Conservation (phyloP, 2,888 invertebrate genomes). For the Abrostola triplasia region DNA sequence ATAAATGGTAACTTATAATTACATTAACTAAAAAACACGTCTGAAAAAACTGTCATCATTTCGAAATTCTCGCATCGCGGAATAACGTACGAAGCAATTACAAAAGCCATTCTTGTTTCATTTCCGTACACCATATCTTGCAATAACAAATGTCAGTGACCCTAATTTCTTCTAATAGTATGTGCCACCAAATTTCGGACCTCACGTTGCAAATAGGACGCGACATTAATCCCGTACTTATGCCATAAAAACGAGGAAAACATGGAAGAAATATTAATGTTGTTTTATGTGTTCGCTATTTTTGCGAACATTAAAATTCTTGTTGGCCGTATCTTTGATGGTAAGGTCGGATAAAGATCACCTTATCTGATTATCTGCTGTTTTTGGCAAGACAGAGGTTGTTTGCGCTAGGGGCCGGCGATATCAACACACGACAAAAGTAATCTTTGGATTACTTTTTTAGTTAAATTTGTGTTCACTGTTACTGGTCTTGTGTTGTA, state of each 20-base stretch:
- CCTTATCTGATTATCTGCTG: conserved; percentile 1
- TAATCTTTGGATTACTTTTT: not conserved
- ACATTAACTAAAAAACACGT: too few species aligned
- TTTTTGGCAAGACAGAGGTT: not conserved
- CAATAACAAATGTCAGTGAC: conserved; percentile 45
- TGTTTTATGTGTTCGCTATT: conserved; percentile 38
- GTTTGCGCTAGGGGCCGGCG: not conserved
- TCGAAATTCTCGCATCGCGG: conserved; percentile 20
- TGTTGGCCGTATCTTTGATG: not conserved
- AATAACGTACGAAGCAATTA: conserved; percentile 41
- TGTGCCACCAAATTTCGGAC: conserved; percentile 27
- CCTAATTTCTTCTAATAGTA: conserved; percentile 56
- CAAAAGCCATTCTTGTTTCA: conserved; percentile 19
- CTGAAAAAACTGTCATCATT: too few species aligned
- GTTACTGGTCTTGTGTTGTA: too few species aligned
- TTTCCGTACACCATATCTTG: conserved; percentile 47
- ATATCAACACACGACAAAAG: not conserved
- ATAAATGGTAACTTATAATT: too few species aligned
- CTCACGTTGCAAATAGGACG: conserved; percentile 33
- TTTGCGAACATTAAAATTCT: conserved; percentile 31
- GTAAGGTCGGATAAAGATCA: not conserved
- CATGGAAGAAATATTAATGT: conserved; percentile 46
- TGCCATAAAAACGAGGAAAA: conserved; percentile 52
- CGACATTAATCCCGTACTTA: conserved; percentile 51
- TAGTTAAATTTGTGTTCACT: too few species aligned